Conservation (phyloP, 2,113 vertebrate species). For the Microcebus griseorufus region DNA sequence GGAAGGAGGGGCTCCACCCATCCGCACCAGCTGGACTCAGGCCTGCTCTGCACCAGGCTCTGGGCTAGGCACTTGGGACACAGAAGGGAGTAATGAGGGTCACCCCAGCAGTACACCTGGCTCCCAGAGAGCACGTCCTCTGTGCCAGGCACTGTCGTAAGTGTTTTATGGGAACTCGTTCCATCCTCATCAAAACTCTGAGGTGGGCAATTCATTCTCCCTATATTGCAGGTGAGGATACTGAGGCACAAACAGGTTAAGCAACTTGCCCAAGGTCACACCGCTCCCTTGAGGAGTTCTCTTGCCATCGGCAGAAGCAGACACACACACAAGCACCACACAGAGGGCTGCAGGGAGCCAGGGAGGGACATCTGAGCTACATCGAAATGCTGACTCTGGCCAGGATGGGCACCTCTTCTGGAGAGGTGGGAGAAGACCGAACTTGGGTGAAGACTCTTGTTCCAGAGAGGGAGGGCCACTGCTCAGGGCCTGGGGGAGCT, state of each 20-base stretch:
- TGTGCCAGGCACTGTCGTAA: background rate
- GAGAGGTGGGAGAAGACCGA: background rate
- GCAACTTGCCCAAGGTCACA: background rate
- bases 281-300: background rate
- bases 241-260: background rate
- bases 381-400: background rate
- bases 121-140: no score
- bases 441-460: background rate
- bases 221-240: background rate
- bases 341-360: fast-evolving
- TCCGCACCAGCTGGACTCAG: background rate
- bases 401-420: background rate
- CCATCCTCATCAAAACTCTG: background rate
- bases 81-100: background rate
- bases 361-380: background rate
- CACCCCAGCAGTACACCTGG: background rate
- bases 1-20: background rate
- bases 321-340: background rate
- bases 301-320: background rate
- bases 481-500: background rate
- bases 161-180: background rate
- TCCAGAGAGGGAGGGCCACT: background rate
- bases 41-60: background rate
- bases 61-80: background rate
- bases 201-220: background rate